A percentile compares a stretch with the other conserved stretches of the same genome.
Evolutionary conservation across 2,113 vertebrate genomes (phyloP).

Genomic region (Eudyptes chrysolophus): DNA sequence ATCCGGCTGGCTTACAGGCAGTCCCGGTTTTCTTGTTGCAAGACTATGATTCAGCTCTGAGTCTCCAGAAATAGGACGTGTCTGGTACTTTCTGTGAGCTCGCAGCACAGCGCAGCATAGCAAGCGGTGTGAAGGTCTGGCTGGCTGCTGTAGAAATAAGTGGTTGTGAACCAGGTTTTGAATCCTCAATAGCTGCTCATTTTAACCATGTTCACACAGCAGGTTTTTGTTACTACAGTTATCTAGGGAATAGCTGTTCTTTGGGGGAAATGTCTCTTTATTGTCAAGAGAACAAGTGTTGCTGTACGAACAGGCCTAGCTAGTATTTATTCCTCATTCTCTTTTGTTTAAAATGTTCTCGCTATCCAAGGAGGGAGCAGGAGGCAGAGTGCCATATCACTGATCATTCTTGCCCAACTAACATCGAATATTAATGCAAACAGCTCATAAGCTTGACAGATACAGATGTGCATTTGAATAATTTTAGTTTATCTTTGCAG

Average conservation of each 20-base stretch:
- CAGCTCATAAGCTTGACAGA: neutral
- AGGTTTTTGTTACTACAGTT: neutral
- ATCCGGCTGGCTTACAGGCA: neutral
- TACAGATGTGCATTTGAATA: neutral
- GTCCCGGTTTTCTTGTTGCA: neutral
- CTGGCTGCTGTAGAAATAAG: neutral
- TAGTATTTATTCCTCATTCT: neutral
- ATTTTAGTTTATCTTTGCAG: neutral
- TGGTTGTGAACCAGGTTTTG: neutral
- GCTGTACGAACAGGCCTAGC: neutral
- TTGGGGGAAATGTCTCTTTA: neutral
- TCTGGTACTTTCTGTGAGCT: neutral
- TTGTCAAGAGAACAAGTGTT: neutral
- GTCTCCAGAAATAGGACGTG: neutral
- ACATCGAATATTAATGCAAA: conserved; percentile 1
- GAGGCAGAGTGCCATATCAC: neutral
- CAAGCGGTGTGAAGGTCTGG: neutral
- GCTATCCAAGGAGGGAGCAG: neutral
- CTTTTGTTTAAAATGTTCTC: neutral
- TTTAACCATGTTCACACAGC: neutral
- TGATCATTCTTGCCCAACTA: neutral
- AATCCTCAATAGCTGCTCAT: conserved; percentile 4
- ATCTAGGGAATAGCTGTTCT: neutral
- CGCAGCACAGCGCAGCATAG: neutral
- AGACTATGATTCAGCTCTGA: conserved; percentile 17